Conservation (phyloP, 2,888 invertebrate genomes). For the Polyploca ridens region DNA sequence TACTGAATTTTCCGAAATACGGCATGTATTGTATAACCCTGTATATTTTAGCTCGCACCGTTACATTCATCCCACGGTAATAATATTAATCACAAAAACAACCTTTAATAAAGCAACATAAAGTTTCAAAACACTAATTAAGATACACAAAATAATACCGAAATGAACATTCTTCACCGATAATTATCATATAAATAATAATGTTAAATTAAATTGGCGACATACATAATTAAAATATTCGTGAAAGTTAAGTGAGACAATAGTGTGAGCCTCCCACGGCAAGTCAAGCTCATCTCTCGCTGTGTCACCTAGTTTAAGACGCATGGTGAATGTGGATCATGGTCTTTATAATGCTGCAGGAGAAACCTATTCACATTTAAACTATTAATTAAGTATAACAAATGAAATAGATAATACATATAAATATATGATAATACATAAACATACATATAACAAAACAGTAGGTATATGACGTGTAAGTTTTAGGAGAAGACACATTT, state of each 20-base stretch:
- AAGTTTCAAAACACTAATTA: slow-evolving; percentile 10
- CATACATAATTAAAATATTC: slow-evolving; percentile 76
- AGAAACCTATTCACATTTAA: not conserved
- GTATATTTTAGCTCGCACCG: slow-evolving; percentile 15
- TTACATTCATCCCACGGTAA: not conserved
- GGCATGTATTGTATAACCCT: too few relatives aligned
- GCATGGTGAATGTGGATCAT: slow-evolving; percentile 58
- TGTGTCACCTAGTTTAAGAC: slow-evolving; percentile 64
- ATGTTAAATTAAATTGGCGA: slow-evolving; percentile 75
- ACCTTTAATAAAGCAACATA: not conserved
- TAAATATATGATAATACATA: too few relatives aligned
- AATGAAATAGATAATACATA: too few relatives aligned
- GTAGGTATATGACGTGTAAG: too few relatives aligned
- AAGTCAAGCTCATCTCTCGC: slow-evolving; percentile 43
- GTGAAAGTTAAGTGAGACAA: slow-evolving; percentile 74
- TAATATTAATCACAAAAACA: not conserved
- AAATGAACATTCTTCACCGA: slow-evolving; percentile 20
- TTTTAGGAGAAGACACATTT: too few relatives aligned
- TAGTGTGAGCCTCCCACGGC: slow-evolving; percentile 69
- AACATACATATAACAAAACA: too few relatives aligned
- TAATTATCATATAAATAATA: slow-evolving; percentile 63
- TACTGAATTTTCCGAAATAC: too few relatives aligned
- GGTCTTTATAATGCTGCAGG: slow-evolving; percentile 38
- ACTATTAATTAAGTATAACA: not conserved
- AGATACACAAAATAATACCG: not conserved